phyloP scores from a whole-genome alignment of 1,140 invertebrate genomes.

The Steinernema feltiae region DNA sequence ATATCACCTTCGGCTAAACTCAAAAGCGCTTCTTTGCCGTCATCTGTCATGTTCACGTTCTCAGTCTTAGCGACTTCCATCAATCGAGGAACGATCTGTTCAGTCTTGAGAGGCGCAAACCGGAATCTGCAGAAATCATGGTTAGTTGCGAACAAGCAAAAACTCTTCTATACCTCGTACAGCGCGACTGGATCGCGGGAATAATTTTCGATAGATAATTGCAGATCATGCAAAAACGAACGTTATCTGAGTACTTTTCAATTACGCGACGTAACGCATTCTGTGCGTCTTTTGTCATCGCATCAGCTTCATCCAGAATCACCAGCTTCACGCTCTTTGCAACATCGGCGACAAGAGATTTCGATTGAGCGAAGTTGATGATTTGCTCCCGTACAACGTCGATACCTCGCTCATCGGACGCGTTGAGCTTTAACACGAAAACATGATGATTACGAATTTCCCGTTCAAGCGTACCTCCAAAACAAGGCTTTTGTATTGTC shows the following conservation, averaged over 20 bases:
- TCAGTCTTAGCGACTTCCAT: constrained; percentile 78
- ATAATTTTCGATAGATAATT: constrained; percentile 98
- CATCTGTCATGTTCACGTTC: constrained; percentile 77
- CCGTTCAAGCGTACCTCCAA: constrained; percentile 56
- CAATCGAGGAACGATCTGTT: constrained; percentile 83
- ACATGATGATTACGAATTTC: not conserved
- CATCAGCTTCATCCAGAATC: constrained; percentile 97
- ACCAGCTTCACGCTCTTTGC: constrained; percentile 77
- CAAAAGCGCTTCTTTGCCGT: constrained; percentile 82
- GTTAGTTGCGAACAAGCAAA: not conserved
- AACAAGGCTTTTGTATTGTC: constrained; percentile 81
- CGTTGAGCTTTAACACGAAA: constrained; percentile 78
- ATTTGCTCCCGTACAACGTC: constrained; percentile 89
- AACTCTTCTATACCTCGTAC: constrained; percentile 67
- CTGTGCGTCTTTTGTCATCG: constrained; percentile 99
- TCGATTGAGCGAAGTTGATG: constrained; percentile 94
- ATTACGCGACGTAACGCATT: constrained; percentile 96
- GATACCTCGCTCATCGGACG: constrained; percentile 97
- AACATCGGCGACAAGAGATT: constrained; percentile 49
- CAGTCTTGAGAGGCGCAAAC: constrained; percentile 77
- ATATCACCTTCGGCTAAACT: constrained; percentile 91
- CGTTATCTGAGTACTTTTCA: constrained; percentile 97
- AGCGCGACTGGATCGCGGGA: constrained; percentile 91
- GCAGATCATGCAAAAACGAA: constrained; percentile 95
- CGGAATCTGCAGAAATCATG: constrained; percentile 66